Evolutionary conservation across 2,888 invertebrate genomes (phyloP), one percentile per base, ranked within the genome.

Genomic region (Lepetodrilus schrolli): DNA sequence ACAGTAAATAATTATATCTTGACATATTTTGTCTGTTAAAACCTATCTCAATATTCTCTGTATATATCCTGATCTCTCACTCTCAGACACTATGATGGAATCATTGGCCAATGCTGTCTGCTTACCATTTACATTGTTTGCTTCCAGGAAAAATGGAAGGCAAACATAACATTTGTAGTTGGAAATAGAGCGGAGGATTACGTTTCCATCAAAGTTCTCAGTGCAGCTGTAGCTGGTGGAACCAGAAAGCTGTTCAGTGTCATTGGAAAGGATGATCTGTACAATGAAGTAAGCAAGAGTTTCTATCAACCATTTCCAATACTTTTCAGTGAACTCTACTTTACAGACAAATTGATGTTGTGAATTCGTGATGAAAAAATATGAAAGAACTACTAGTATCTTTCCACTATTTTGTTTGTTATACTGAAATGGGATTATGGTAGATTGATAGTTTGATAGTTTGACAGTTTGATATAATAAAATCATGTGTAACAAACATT

Each of bases 121-220:
- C n/a, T n/a, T n/a, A n/a, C n/a, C n/a, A n/a, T n/a, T n/a, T n/a
- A n/a, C n/a, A n/a, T n/a, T n/a, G n/a, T 75, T 72, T 23, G 23
- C 20, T 43, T 79, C 23, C 76, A 89, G 89, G 87, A 85, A 30
- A 83, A 80, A 58, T 89, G 89, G 89, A 87, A 84, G 72, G 82
- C 87, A n/a, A 85, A 84, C 68, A 80, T 89, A 26, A 80, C 86
- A 43, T 85, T 87, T 82, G 78, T 88, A 21, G 85, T 86, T 70
- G 87, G 86, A 4, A 86, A 86, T 69, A 80, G 83, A 77, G 72
- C 84, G 38, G 89, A 89, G 66, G 89, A 89, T 79, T 85, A 82
- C 68, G 80, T 77, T 65, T 85, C 87, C 80, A 82, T 89, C 71
- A 83, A 87, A 13, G 77, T 82, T 13, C 78, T 89, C 23, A 82